Conservation (phyloP, 2,113 vertebrate genomes). For the Falcunculus frontatus region DNA sequence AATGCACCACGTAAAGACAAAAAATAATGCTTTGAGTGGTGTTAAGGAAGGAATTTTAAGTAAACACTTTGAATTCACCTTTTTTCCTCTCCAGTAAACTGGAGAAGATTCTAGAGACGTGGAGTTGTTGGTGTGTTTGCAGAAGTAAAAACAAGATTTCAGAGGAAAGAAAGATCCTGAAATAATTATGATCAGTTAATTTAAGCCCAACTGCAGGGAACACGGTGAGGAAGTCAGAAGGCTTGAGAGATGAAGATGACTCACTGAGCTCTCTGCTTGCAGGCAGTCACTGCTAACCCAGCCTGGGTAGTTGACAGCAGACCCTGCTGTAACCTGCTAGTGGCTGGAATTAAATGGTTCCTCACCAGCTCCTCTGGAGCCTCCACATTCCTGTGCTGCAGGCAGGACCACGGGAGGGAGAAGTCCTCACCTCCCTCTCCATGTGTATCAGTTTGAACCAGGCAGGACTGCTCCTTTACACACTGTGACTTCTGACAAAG, state of each 20-base stretch:
- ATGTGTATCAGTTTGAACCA: background rate
- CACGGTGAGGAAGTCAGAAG: background rate
- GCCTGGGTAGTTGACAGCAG: background rate
- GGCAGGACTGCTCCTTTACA: background rate
- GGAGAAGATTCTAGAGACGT: background rate
- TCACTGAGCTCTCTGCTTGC: background rate
- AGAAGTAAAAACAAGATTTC: background rate
- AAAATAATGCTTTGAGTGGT: background rate
- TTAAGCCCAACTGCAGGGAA: background rate
- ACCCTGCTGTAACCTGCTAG: background rate
- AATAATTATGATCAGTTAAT: background rate
- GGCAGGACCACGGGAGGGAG: background rate
- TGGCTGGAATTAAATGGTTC: background rate
- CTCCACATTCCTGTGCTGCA: background rate
- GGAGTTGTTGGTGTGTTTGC: background rate
- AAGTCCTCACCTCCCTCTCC: background rate
- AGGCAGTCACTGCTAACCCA: background rate
- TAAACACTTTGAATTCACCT: background rate
- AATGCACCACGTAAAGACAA: accelerated
- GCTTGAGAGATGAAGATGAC: background rate
- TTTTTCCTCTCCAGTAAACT: background rate
- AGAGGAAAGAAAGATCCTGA: background rate
- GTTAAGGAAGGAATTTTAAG: background rate
- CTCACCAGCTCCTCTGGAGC: background rate
- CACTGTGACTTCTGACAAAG: background rate